A percentile compares a stretch with the other conserved stretches of the same genome.
Conservation (phyloP, 2,797 vertebrate species). For the Cottoperca gobio region DNA sequence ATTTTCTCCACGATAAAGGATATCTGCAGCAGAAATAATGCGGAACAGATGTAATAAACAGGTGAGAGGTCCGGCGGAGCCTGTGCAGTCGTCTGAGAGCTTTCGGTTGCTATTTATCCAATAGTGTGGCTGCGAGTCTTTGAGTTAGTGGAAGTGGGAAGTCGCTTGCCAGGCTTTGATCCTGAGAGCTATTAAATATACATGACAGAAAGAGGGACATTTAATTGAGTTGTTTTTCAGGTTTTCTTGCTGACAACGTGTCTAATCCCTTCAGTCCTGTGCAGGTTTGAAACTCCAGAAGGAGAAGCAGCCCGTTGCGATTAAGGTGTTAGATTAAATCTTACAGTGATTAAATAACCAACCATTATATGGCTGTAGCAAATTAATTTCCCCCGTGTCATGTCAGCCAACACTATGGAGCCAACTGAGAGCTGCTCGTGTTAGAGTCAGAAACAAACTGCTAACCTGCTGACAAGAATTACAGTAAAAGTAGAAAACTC, state of each 20-base stretch:
- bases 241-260: conserved; percentile 56
- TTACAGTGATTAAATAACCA: conserved; percentile 76
- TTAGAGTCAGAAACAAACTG: conserved; percentile 20
- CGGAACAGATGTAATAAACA: conserved; percentile 61
- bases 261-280: conserved; percentile 59
- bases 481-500: conserved; percentile 13
- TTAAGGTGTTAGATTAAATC: conserved; percentile 75
- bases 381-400: conserved; percentile 77
- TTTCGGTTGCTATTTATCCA: conserved; percentile 26
- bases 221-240: conserved; percentile 52
- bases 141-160: conserved; percentile 44
- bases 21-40: conserved; percentile 66
- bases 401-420: conserved; percentile 65
- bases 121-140: conserved; percentile 45
- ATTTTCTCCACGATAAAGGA: conserved; percentile 71
- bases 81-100: conserved; percentile 27
- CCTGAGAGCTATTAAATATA: conserved; percentile 68
- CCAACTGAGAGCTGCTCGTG: conserved; percentile 35
- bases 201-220: conserved; percentile 61
- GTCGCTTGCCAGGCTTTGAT: conserved; percentile 63
- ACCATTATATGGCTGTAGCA: conserved; percentile 73
- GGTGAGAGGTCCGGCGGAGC: conserved; percentile 46
- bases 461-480: conserved; percentile 21
- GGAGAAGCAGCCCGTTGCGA: conserved; percentile 59
- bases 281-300: conserved; percentile 53